phyloP scores from a whole-genome alignment of 2,888 invertebrate species.

The Amblyteles armatorius region DNA sequence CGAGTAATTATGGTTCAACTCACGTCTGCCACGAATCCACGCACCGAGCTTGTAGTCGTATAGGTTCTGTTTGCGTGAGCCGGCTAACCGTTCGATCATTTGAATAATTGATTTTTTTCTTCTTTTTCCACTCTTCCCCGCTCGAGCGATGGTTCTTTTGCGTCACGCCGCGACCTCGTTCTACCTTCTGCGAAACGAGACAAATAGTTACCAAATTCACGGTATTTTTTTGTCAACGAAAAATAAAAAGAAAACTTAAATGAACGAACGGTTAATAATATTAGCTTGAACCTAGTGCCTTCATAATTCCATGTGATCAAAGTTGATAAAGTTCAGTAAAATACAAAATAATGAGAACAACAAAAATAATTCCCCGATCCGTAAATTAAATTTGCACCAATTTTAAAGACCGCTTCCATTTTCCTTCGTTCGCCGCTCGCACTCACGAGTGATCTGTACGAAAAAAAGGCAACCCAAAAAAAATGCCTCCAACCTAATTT shows the following conservation, averaged over 20 bases:
- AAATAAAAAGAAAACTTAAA: neutral
- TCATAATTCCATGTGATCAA: neutral
- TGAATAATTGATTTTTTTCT: conserved; percentile 61
- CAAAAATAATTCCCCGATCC: too few species aligned
- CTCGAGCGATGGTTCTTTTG: conserved; percentile 29
- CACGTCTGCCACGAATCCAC: conserved; percentile 35
- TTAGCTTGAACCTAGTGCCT: neutral
- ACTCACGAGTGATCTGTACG: too few species aligned
- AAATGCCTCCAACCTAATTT: neutral
- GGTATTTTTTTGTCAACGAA: neutral
- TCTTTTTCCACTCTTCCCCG: neutral
- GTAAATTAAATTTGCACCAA: too few species aligned
- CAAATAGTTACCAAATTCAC: neutral
- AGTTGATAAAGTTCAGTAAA: neutral
- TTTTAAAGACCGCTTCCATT: neutral
- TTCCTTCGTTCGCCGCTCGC: neutral
- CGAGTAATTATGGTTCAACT: conserved; percentile 23
- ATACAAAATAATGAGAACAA: neutral
- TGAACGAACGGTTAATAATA: neutral
- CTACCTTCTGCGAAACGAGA: conserved; percentile 23
- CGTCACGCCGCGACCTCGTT: conserved; percentile 52
- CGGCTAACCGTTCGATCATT: conserved; percentile 28
- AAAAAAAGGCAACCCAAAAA: too few species aligned
- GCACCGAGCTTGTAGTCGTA: neutral
- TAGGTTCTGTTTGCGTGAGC: neutral